A percentile compares a stretch with the other conserved stretches of the same genome.
Conservation (phyloP, 2,113 vertebrate genomes). For the Benitochromis conjunctus region DNA sequence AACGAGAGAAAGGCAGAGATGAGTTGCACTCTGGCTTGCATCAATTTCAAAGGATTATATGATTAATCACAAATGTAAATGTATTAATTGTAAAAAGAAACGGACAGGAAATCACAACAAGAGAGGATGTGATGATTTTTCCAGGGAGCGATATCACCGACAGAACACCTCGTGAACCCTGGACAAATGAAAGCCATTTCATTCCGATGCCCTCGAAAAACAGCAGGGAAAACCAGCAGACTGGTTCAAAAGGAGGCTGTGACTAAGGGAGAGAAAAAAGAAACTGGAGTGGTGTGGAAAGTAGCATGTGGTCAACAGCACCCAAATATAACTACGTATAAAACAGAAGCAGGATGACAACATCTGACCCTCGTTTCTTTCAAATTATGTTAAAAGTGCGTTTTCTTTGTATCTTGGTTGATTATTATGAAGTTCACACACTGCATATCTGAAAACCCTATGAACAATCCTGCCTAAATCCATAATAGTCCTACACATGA, state of each 20-base stretch:
- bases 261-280: neutral
- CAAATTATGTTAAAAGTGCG: neutral
- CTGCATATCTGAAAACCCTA: neutral
- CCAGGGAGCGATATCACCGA: neutral
- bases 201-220: neutral
- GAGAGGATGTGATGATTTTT: neutral
- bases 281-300: neutral
- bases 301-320: neutral
- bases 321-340: neutral
- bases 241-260: neutral
- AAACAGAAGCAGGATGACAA: neutral
- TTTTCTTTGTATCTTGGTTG: neutral
- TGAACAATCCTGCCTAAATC: neutral
- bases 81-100: neutral
- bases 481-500: neutral
- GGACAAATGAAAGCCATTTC: neutral
- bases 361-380: neutral
- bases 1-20: neutral
- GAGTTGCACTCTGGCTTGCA: neutral
- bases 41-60: neutral
- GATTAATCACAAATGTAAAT: neutral
- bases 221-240: neutral
- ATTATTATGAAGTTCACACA: neutral
- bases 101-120: neutral
- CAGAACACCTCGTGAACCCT: neutral